These are phyloP conservation scores for Chamaedrilus cognettii DNA, from an alignment of 2,888 invertebrate genomes.

Conservation along the genomic window DNA sequence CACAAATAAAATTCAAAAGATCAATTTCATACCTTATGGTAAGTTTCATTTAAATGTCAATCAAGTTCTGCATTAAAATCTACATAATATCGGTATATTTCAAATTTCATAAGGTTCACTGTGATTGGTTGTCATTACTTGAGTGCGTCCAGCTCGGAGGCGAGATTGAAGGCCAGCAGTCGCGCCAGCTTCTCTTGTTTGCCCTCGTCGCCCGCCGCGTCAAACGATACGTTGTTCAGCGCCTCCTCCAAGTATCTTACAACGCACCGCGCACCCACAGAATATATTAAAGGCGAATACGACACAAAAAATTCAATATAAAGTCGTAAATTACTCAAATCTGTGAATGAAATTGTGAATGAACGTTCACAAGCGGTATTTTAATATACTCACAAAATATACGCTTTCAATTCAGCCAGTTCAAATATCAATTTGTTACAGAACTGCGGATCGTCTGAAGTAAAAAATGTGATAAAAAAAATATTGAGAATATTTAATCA, in stretches of 20 bases:
- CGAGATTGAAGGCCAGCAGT: conserved; percentile 63
- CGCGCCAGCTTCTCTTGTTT: conserved; percentile 33
- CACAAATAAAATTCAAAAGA: no score
- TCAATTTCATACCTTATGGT: no score
- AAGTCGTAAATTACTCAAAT: no score
- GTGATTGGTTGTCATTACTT: conserved; percentile 59
- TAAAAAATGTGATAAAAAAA: no score
- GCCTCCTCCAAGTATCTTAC: conserved; percentile 35
- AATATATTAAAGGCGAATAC: no score
- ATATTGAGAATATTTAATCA: no score
- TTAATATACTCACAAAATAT: no score
- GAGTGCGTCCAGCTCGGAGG: conserved; percentile 73
- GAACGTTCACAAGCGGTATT: no score
- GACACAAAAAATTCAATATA: neutral
- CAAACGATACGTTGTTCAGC: conserved; percentile 30
- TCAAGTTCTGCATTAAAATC: neutral
- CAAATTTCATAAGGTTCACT: neutral
- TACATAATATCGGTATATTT: neutral
- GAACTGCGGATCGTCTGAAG: no score
- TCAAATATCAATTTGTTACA: no score
- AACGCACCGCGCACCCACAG: neutral
- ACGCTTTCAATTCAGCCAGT: no score
- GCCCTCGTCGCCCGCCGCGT: conserved; percentile 25
- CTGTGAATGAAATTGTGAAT: no score
- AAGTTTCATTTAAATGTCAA: neutral